Conservation (phyloP, 1,140 invertebrate genomes). For the Coelopa frigida region DNA sequence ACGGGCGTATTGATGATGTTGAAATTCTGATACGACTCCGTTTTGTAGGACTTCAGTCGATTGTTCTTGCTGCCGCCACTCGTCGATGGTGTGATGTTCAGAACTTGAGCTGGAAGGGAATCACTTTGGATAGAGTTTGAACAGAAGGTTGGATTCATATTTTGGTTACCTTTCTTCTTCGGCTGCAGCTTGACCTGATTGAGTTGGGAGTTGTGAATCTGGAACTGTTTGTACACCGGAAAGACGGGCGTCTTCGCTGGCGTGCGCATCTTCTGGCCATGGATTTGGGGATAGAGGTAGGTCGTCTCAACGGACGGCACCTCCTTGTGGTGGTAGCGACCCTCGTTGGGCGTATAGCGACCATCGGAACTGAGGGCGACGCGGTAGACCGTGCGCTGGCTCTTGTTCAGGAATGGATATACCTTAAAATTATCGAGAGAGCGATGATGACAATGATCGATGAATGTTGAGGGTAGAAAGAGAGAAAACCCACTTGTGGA, state of each 20-base stretch:
- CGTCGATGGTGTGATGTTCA: constrained; percentile 30
- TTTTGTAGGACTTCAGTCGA: constrained; percentile 26
- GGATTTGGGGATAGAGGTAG: constrained; percentile 40
- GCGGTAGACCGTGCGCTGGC: constrained; percentile 34
- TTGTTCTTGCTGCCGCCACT: constrained; percentile 19
- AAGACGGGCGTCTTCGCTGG: constrained; percentile 21
- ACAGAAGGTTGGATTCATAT: neutral
- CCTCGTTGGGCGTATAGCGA: constrained; percentile 33
- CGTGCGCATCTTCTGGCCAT: constrained; percentile 29
- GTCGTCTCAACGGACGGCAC: constrained; percentile 40
- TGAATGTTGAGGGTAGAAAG: neutral
- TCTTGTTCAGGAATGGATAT: constrained; percentile 35
- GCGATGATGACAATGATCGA: no score
- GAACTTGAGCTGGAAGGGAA: constrained; percentile 29
- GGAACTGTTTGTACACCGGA: constrained; percentile 35
- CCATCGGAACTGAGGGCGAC: constrained; percentile 40
- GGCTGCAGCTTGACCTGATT: constrained; percentile 41
- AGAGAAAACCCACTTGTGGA: constrained; percentile 32
- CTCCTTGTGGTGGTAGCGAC: constrained; percentile 32
- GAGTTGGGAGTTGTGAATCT: constrained; percentile 36
- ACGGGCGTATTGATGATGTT: constrained; percentile 32
- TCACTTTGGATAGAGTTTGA: constrained; percentile 6
- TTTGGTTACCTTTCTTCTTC: constrained; percentile 25
- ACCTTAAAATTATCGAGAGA: constrained; percentile 21
- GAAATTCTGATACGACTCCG: constrained; percentile 37